These are phyloP conservation scores for Rhynchonycteris naso DNA, from an alignment of 2,797 vertebrate genomes.

Conservation along the genomic window DNA sequence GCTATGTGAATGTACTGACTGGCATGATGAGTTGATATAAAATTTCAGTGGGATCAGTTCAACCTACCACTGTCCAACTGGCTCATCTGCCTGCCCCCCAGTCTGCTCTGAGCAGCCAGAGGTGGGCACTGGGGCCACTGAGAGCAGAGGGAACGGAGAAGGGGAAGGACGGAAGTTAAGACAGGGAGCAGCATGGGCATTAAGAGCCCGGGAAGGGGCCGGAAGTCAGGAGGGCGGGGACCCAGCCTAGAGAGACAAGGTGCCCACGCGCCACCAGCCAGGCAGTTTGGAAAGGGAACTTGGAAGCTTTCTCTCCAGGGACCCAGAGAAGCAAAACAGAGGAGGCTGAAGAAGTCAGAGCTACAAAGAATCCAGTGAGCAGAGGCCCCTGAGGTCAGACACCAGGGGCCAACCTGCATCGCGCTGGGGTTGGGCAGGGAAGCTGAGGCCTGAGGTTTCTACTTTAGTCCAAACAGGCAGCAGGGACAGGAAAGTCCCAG, in stretches of 20 bases:
- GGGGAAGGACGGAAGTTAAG: accelerated
- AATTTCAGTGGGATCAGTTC: background rate
- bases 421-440: background rate
- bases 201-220: background rate
- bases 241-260: background rate
- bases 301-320: background rate
- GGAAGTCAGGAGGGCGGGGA: accelerated
- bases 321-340: background rate
- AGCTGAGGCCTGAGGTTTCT: background rate
- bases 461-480: background rate
- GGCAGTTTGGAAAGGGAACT: background rate
- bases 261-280: accelerated
- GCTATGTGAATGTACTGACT: background rate
- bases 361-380: accelerated
- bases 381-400: background rate
- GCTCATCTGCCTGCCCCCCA: no score
- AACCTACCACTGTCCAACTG: background rate
- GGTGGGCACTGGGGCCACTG: background rate
- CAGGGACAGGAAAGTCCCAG: background rate
- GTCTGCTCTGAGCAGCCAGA: background rate
- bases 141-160: accelerated
- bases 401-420: background rate
- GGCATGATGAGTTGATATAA: background rate
- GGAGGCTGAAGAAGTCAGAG: background rate
- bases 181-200: background rate